These are phyloP conservation scores for Nomia melanderi DNA, from an alignment of 1,140 invertebrate genomes.

Conservation along the genomic window DNA sequence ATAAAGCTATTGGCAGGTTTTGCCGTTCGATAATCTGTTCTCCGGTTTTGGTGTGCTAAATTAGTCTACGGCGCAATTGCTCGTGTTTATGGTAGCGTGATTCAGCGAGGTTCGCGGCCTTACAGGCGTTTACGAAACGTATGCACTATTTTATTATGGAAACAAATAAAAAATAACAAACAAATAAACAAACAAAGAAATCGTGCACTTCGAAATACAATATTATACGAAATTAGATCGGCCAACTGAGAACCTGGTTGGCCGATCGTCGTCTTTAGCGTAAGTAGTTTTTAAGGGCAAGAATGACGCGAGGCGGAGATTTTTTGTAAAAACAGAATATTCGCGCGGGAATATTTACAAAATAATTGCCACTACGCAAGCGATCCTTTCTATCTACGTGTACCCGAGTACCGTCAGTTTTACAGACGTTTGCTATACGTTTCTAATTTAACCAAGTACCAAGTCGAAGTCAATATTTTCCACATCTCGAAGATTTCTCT, in stretches of 20 bases:
- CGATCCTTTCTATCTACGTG: no score
- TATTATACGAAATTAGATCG: conserved; percentile 50
- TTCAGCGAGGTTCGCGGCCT: conserved; percentile 54
- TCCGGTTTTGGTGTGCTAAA: conserved; percentile 38
- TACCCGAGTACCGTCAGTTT: no score
- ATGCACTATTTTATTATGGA: conserved; percentile 73
- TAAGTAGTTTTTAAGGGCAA: conserved; percentile 50
- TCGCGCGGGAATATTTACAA: conserved; percentile 42
- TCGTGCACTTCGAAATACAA: conserved; percentile 58
- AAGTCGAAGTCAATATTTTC: not conserved
- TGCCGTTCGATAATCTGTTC: conserved; percentile 27
- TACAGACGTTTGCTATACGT: no score
- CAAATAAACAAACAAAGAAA: conserved; percentile 38
- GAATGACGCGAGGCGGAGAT: conserved; percentile 28
- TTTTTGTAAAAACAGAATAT: conserved; percentile 30
- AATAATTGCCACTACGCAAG: no score
- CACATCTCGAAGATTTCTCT: not conserved
- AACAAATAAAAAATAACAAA: conserved; percentile 43
- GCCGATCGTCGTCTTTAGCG: conserved; percentile 37
- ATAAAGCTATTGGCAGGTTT: conserved; percentile 31
- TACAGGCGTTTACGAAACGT: conserved; percentile 63
- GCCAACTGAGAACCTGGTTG: not conserved
- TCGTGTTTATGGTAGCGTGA: conserved; percentile 52
- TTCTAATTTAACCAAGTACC: not conserved
- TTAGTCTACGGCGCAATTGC: conserved; percentile 49